Evolutionary conservation across 2,113 vertebrate species (phyloP).

Genomic region (Alectura lathami): DNA sequence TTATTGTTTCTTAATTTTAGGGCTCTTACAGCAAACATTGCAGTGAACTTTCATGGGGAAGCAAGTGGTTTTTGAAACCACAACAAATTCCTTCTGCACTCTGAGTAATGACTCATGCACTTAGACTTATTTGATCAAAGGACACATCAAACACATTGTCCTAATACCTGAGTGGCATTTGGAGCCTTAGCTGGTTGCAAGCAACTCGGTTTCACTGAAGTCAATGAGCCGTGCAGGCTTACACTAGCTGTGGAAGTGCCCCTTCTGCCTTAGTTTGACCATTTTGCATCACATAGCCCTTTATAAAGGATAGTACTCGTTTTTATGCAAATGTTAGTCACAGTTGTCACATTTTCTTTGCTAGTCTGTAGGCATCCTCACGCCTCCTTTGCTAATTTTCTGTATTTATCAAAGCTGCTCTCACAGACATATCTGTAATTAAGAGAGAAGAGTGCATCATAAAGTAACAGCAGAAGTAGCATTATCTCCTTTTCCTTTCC

Average conservation of each 20-base stretch:
- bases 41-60: neutral
- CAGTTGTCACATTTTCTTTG: neutral
- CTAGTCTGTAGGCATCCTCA: neutral
- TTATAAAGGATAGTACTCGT: neutral
- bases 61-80: neutral
- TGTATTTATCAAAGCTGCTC: neutral
- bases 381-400: neutral
- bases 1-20: neutral
- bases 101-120: neutral
- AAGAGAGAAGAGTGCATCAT: neutral
- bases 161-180: neutral
- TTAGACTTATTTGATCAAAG: neutral
- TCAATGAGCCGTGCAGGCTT: neutral
- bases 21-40: neutral
- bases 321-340: neutral
- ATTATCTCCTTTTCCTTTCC: neutral
- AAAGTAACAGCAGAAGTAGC: neutral
- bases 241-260: neutral
- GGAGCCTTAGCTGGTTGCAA: neutral
- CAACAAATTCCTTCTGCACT: neutral
- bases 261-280: neutral
- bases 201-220: neutral
- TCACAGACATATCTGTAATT: neutral
- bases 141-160: neutral
- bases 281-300: neutral